Percentiles rank a stretch among this genome's conserved stretches.
These are phyloP conservation scores for Ferdinandea cuprea DNA, from an alignment of 2,888 invertebrate genomes.

Conservation along the genomic window DNA sequence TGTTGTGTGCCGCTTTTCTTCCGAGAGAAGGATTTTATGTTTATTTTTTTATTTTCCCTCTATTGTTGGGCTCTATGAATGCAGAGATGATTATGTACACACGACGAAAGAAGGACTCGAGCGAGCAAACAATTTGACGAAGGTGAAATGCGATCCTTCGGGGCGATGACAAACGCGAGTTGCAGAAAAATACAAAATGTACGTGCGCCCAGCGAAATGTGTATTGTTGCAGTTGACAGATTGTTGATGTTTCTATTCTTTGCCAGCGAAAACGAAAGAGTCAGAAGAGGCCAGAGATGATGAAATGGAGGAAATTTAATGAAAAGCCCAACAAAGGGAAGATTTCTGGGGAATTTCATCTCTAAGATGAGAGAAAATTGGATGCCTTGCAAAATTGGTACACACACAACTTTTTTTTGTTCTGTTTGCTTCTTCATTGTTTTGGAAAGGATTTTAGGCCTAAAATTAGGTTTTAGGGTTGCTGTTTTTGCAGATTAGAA, in stretches of 20 bases:
- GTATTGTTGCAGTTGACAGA: slow-evolving; percentile 65
- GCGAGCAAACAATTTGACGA: slow-evolving; percentile 49
- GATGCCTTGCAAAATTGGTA: slow-evolving; percentile 12
- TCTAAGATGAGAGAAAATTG: slow-evolving; percentile 18
- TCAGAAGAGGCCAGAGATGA: slow-evolving; percentile 12
- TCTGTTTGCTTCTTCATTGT: too few species aligned
- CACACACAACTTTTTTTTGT: too few species aligned
- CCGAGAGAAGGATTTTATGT: slow-evolving; percentile 23
- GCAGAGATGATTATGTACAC: slow-evolving; percentile 50
- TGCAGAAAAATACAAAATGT: slow-evolving; percentile 14
- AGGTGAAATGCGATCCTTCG: slow-evolving; percentile 58
- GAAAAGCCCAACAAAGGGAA: slow-evolving; percentile 52
- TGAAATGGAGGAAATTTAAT: slow-evolving; percentile 59
- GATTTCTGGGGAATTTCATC: slow-evolving; percentile 28
- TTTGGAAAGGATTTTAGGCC: too few species aligned
- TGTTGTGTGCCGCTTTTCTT: slow-evolving; percentile 12
- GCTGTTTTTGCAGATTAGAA: too few species aligned
- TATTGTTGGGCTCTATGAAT: slow-evolving; percentile 47
- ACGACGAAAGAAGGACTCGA: slow-evolving; percentile 15
- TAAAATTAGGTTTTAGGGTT: too few species aligned
- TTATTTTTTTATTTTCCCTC: too few species aligned
- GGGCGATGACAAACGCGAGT: slow-evolving; percentile 10
- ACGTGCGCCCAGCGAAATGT: slow-evolving; percentile 16
- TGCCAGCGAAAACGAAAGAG: neutral
- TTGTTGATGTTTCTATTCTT: slow-evolving; percentile 58